These are phyloP conservation scores for Zygothrica quintamaculata DNA, from an alignment of 2,888 invertebrate species.

Conservation along the genomic window DNA sequence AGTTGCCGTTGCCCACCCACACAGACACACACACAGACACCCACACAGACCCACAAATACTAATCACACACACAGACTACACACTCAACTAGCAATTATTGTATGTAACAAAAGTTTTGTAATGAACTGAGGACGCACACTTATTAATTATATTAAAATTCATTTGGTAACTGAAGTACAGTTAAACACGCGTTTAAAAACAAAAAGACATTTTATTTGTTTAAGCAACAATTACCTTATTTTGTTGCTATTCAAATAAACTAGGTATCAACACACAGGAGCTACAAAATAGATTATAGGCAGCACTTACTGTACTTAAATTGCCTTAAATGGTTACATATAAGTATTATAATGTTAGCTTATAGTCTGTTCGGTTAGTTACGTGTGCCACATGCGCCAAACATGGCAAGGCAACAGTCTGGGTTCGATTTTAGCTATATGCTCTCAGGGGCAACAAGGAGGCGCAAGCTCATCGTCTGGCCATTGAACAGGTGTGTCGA, in stretches of 20 bases:
- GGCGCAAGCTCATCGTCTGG: conserved; percentile 7
- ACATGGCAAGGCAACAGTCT: conserved; percentile 11
- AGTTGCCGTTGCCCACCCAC: conserved; percentile 47
- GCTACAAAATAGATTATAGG: too few relatives aligned
- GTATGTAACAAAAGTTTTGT: conserved; percentile 1
- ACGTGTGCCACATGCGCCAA: conserved; percentile 13
- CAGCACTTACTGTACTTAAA: conserved; percentile 9
- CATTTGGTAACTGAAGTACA: conserved; percentile 27
- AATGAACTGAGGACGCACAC: conserved; percentile 18
- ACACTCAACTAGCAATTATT: too few relatives aligned
- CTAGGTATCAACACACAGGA: too few relatives aligned
- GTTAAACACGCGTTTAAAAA: neutral
- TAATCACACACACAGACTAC: too few relatives aligned
- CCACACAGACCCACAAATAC: too few relatives aligned
- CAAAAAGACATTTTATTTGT: too few relatives aligned
- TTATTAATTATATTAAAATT: conserved; percentile 42
- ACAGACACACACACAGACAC: conserved; percentile 5
- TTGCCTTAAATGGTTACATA: conserved; percentile 25
- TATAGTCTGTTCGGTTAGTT: too few relatives aligned
- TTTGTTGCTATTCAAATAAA: too few relatives aligned
- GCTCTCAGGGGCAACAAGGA: neutral
- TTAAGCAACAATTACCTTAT: too few relatives aligned
- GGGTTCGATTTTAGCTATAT: neutral
- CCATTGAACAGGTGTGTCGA: conserved; percentile 50
- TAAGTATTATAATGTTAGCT: conserved; percentile 7